Base-by-base conservation (phyloP, 2,797 vertebrate genomes). In the Botia kubotai region DNA sequence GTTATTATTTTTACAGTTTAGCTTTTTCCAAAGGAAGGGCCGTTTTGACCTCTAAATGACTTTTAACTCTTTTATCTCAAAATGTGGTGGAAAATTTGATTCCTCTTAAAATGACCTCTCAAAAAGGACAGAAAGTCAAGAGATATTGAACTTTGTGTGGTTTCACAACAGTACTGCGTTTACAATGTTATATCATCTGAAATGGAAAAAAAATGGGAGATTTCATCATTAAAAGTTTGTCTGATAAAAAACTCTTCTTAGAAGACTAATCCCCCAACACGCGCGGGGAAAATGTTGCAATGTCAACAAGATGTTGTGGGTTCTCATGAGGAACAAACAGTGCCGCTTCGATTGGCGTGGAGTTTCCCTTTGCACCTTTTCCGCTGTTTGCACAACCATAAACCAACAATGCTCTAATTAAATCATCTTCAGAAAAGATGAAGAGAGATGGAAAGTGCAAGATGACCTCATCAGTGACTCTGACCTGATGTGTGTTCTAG, bases 381-480 rank as follows among this genome's bases (percentile, higher is more conserved):
- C 67, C 74, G 57, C 57, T 84, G 83, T 86, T 86, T 87, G 81
- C 75, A 67, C 66, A 83, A 82, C 50, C 53, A 80, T 80, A 85
- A 84, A 81, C 63, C 73, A 86, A 84, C 75, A 77, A 68, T 14
- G 26, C 62, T 29, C 21, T 76, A 75, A 86, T 86, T 87, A 84
- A 86, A 86, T 43, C 78, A 70, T 73, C 73, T 78, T 82, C 11
- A 29, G 57, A 67, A 67, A n/a, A 63, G 60, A 75, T n/a, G 50
- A 46, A 65, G 60, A 81, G 23, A 46, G n/a, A 68, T 17, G 1
- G 12, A 14, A 29, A 33, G 21, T 46, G 19, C 7, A 10, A 58
- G 53, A 6, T 74, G 63, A 74, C 58, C 69, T 65, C 58, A 72
- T 72, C 69, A 43, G n/a, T 65, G 57, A 50, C 58, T 72, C 77